Evolutionary conservation across 53 echinoderm and acorn worm genomes (phyloP), one percentile per base, ranked within the genome.

Genomic region (Apostichopus leukothele): DNA sequence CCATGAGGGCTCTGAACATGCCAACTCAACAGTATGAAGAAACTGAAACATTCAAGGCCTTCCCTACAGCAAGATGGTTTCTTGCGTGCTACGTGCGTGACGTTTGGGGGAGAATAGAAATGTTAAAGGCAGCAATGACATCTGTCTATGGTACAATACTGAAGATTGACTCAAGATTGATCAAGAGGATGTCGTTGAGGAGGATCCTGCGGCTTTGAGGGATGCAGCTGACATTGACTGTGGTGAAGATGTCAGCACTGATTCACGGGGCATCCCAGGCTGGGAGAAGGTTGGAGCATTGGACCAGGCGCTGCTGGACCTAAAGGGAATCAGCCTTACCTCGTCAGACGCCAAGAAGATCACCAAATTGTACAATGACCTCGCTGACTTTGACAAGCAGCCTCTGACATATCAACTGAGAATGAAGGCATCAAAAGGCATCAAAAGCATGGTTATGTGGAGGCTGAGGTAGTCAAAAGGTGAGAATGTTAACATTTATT

Each of bases 271-370:
- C 5, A 84, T 84, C 51, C 89, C 79, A 11, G 78, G 89, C 10
- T 90, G 90, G 90, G 90, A 84, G 50, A 90, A 74, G 74, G 90
- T 90, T 52, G 84, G 74, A 50, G 9, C 4, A 14, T 52, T 89
- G 27, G 67, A 73, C 16, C 26, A 80, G 50, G 81, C 89, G 14
- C 53, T 81, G 4, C 3, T 89, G 7, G 9, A 52, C 5, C 20
- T 83, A 5, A 52, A 52, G 60, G 90, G 75, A 22, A 50, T 83
- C 11, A 12, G 19, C 1, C 5, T 83, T 6, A 54, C 12, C 10
- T 18, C 16, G 6, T 18, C 75, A 50, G 52, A 74, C 7, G 78
- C 89, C 10, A 50, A 11, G 9, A 18, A 11, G 4, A 18, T 52
- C 4, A 52, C n/a, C 9, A n/a, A 16, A 8, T 7, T 20, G 2